Evolutionary conservation across 2,113 vertebrate species (phyloP).

Genomic region (Amphilophus citrinellus): DNA sequence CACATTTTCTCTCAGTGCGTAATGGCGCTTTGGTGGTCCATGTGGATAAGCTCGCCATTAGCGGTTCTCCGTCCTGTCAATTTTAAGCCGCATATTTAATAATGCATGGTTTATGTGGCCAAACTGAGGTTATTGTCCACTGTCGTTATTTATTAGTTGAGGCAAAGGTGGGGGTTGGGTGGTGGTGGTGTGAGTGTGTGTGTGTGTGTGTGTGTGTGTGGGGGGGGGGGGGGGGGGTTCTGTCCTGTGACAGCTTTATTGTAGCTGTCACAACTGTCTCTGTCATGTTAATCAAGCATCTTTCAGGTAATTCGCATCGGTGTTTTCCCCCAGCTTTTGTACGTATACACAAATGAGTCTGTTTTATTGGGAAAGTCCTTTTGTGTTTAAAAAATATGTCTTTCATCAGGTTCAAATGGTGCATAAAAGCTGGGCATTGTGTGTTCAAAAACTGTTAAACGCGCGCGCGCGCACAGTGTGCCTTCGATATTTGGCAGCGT

Average conservation of each 20-base stretch:
- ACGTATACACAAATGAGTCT: not conserved
- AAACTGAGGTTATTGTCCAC: conserved; percentile 1
- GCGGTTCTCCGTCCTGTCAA: conserved; percentile 48
- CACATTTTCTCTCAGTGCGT: conserved; percentile 43
- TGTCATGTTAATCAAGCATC: not conserved
- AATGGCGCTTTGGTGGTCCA: conserved; percentile 63
- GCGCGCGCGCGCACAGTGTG: not conserved
- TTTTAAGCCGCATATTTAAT: conserved; percentile 50
- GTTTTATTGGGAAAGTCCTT: not conserved
- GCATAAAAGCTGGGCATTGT: not conserved
- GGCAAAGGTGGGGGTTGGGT: not conserved
- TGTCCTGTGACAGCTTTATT: not conserved
- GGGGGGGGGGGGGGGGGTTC: not conserved
- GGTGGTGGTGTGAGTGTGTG: not conserved
- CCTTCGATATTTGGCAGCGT: conserved; percentile 30
- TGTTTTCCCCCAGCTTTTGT: not conserved
- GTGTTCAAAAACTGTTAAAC: not conserved
- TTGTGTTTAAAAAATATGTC: not conserved
- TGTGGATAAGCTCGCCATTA: conserved; percentile 59
- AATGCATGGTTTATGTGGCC: conserved; percentile 27
- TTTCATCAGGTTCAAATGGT: not conserved
- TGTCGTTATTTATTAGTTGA: not conserved
- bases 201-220: not conserved
- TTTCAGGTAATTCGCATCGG: not conserved
- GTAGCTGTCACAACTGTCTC: conserved; percentile 43